Conservation (phyloP, 1,140 invertebrate genomes). For the Brachionus plicatilis region DNA sequence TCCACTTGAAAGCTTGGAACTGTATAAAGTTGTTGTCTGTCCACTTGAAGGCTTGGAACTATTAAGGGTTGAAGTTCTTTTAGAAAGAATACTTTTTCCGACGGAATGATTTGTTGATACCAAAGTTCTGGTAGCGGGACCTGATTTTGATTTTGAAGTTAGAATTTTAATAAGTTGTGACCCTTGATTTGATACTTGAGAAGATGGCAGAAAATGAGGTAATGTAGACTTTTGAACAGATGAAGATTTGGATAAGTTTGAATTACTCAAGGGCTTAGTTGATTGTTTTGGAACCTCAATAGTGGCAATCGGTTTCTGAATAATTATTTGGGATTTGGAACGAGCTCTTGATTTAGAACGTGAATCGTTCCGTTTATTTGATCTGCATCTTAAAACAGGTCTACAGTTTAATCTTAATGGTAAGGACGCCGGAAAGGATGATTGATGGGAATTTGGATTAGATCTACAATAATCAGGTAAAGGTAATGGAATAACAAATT, state of each 20-base stretch:
- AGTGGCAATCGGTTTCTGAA: neutral
- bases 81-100: neutral
- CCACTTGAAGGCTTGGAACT: neutral
- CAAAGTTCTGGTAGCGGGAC: neutral
- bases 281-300: neutral
- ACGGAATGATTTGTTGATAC: neutral
- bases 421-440: neutral
- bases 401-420: neutral
- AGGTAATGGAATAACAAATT: conserved; percentile 6
- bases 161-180: neutral
- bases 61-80: neutral
- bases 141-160: neutral
- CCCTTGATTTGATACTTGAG: neutral
- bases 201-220: neutral
- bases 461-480: neutral
- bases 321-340: neutral
- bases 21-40: neutral
- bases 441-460: neutral
- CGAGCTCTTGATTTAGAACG: neutral
- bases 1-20: neutral
- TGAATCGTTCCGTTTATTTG: neutral
- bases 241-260: neutral
- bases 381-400: neutral
- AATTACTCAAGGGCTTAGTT: neutral
- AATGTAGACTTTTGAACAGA: neutral